Percentiles rank a stretch among this genome's conserved stretches.
Conservation (phyloP, 2,888 invertebrate species). For the Mythimna loreyi region DNA sequence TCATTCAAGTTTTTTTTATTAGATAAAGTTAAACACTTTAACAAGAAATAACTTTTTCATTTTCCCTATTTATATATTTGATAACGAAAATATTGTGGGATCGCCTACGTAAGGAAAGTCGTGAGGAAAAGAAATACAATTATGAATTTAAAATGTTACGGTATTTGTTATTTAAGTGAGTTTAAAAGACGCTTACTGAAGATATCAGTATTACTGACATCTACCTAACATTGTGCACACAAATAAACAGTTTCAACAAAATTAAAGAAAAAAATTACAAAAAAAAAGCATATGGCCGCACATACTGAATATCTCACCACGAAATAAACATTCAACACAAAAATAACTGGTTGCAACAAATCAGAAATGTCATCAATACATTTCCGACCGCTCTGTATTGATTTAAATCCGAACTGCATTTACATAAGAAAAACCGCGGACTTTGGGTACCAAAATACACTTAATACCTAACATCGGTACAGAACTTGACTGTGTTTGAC, state of each 20-base stretch:
- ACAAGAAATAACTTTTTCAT: not conserved
- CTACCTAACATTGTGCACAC: not conserved
- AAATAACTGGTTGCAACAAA: slow-evolving; percentile 37
- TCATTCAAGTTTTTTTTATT: too few relatives aligned
- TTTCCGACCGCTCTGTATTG: slow-evolving; percentile 49
- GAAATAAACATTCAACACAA: slow-evolving; percentile 21
- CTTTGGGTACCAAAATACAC: slow-evolving; percentile 54
- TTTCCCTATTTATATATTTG: not conserved
- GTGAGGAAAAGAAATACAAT: not conserved
- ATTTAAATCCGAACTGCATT: slow-evolving; percentile 55
- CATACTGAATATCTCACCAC: slow-evolving; percentile 2
- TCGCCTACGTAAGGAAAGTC: too few relatives aligned
- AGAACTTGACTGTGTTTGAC: slow-evolving; percentile 80
- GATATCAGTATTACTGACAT: not conserved
- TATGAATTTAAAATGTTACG: too few relatives aligned
- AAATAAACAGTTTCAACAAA: too few relatives aligned
- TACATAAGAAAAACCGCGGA: slow-evolving; percentile 56
- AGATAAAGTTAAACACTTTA: not conserved
- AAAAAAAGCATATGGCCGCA: not conserved
- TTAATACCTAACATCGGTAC: slow-evolving; percentile 68
- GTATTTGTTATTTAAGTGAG: too few relatives aligned
- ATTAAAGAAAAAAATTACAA: not conserved
- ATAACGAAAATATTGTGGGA: not conserved
- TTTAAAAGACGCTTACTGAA: not conserved
- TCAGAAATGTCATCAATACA: slow-evolving; percentile 44